Base-by-base conservation (phyloP, 2,113 vertebrate species). In the Limanda limanda region DNA sequence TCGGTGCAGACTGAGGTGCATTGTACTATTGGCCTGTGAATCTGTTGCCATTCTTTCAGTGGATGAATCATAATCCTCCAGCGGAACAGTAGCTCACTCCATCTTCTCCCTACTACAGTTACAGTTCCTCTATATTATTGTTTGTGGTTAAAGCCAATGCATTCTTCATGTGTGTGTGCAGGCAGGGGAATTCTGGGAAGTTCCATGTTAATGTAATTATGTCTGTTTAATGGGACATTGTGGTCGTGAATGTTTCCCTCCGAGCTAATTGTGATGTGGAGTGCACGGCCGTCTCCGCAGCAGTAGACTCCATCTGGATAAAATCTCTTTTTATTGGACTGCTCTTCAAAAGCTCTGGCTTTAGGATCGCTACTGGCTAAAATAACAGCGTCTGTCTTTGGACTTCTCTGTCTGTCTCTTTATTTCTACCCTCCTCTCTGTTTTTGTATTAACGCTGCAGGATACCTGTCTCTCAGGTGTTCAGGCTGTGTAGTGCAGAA, bases 161-260 rank as follows among this genome's bases (percentile, higher is more conserved):
- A 13, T 79, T 84, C 81, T 78, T 84, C 82, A 82, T 78, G 47
- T 74, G 83, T 74, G 83, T 77, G 55, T 68, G 57, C 55, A 81
- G 73, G 40, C 85, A 76, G 71, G 76, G 75, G 78, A 52, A 66
- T 92, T 91, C 89, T 86, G 85, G 82, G 83, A 87, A 91, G 86
- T 85, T 68, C 83, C 76, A 87, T 90, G 84, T 85, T 86, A 86
- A 91, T 87, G 83, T 81, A 84, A 90, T 92, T 83, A 90, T 78
- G 76, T 86, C 59, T 84, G 52, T 84, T 86, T 88, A 81, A 86
- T 70, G 73, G 68, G 68, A 76, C 76, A 66, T 71, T 85, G 86
- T 78, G 85, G 85, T 90, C 62, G 48, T 71, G 72, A 85, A 82
- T 75, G 64, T 79, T 88, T 86, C 82, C 80, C 81, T 75, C 64